phyloP scores from a whole-genome alignment of 2,888 invertebrate genomes.

The Hyposoter didymator region DNA sequence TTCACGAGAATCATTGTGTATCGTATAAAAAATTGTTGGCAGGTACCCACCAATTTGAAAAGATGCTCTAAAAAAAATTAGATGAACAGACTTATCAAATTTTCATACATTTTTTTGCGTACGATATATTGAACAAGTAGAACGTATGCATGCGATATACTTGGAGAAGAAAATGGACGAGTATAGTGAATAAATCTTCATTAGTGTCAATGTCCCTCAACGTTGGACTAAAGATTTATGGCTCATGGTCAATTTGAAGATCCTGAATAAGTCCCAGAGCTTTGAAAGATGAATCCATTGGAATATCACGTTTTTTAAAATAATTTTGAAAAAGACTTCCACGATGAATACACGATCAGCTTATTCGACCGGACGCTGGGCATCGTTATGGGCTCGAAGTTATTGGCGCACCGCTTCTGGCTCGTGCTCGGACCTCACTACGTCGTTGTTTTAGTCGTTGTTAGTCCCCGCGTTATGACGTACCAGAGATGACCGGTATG shows the following conservation, averaged over 20 bases:
- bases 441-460: slow-evolving; percentile 18
- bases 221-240: neutral
- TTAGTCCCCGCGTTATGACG: slow-evolving; percentile 26
- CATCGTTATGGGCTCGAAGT: slow-evolving; percentile 15
- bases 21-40: neutral
- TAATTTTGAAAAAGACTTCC: neutral
- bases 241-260: neutral
- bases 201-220: neutral
- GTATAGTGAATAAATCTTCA: neutral
- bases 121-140: neutral
- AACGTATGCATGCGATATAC: neutral
- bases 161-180: neutral
- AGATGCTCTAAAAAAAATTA: neutral
- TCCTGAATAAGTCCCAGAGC: neutral
- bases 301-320: neutral
- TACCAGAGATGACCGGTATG: slow-evolving; percentile 14
- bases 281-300: neutral
- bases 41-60: neutral
- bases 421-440: neutral
- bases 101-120: neutral
- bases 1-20: neutral
- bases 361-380: neutral
- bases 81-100: neutral
- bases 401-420: slow-evolving; percentile 15
- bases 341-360: neutral